These are phyloP conservation scores for Drosophila ironensis DNA, from an alignment of 1,140 invertebrate species.

Conservation along the genomic window DNA sequence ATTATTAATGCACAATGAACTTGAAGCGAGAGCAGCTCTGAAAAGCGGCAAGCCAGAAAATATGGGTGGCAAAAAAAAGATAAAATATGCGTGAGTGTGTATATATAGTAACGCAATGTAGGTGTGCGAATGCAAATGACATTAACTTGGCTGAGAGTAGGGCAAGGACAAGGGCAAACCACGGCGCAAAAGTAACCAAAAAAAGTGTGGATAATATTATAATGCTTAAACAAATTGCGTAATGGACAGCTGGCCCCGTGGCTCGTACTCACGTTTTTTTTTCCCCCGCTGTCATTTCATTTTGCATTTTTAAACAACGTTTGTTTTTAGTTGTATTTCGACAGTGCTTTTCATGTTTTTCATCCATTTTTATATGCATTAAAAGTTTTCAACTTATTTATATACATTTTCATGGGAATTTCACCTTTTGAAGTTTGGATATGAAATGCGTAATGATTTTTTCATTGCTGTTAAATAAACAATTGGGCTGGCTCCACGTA, in stretches of 20 bases:
- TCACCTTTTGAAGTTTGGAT: conserved; percentile 66
- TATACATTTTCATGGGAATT: conserved; percentile 58
- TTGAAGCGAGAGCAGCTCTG: conserved; percentile 46
- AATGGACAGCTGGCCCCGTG: conserved; percentile 20
- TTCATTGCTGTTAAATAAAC: conserved; percentile 75
- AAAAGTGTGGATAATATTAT: conserved; percentile 36
- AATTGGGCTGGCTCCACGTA: conserved; percentile 26
- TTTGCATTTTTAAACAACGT: conserved; percentile 66
- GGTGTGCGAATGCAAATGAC: conserved; percentile 51
- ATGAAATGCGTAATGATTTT: conserved; percentile 74
- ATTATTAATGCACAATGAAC: conserved; percentile 78
- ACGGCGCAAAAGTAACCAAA: conserved; percentile 7
- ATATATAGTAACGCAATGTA: conserved; percentile 13
- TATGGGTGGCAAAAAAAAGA: conserved; percentile 53
- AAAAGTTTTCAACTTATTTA: conserved; percentile 60
- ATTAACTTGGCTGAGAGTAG: conserved; percentile 33
- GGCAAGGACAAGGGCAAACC: conserved; percentile 34
- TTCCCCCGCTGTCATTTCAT: conserved; percentile 33
- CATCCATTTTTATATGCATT: conserved; percentile 48
- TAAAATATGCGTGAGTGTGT: conserved; percentile 2
- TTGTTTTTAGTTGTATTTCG: conserved; percentile 16
- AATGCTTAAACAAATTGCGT: conserved; percentile 52
- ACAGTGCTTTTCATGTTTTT: conserved; percentile 6
- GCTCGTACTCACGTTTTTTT: not conserved
- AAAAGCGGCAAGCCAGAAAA: conserved; percentile 62